These are phyloP conservation scores for Pseudorhombus dupliciocellatus DNA, from an alignment of 2,113 vertebrate genomes.

Conservation along the genomic window DNA sequence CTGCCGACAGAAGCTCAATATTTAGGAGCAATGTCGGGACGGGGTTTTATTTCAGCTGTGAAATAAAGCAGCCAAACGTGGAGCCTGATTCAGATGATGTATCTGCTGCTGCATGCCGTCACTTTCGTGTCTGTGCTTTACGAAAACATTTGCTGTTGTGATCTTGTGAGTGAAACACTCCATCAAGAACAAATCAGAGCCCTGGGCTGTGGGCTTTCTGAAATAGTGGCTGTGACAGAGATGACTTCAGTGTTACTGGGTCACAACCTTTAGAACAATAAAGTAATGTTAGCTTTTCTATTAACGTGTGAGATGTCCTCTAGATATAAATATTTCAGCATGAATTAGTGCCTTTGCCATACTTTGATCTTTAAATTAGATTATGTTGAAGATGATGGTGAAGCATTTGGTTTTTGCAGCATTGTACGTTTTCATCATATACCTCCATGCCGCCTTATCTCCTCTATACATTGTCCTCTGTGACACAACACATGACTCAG, in stretches of 20 bases:
- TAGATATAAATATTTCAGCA: neutral
- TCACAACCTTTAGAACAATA: neutral
- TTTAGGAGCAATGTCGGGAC: conserved; percentile 13
- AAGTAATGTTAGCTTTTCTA: neutral
- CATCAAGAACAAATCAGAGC: conserved; percentile 26
- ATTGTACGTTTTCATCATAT: neutral
- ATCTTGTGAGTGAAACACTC: conserved; percentile 11
- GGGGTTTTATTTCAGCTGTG: conserved; percentile 10
- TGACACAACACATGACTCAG: neutral
- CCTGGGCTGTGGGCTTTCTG: neutral
- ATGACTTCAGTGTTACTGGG: neutral
- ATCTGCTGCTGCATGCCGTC: conserved; percentile 4
- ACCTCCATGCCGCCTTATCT: neutral
- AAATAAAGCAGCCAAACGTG: conserved; percentile 29
- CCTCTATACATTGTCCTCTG: neutral
- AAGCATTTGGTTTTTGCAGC: neutral
- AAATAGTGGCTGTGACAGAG: neutral
- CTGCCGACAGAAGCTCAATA: conserved; percentile 18
- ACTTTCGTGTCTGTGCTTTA: conserved; percentile 21
- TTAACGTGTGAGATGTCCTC: neutral
- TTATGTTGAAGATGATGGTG: no score
- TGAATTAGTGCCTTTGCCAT: neutral
- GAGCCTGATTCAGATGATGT: conserved; percentile 24
- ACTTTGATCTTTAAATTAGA: neutral
- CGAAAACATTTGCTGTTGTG: conserved; percentile 21